Conservation (phyloP, 2,888 invertebrate genomes). For the Heteromyza rotundicornis region DNA sequence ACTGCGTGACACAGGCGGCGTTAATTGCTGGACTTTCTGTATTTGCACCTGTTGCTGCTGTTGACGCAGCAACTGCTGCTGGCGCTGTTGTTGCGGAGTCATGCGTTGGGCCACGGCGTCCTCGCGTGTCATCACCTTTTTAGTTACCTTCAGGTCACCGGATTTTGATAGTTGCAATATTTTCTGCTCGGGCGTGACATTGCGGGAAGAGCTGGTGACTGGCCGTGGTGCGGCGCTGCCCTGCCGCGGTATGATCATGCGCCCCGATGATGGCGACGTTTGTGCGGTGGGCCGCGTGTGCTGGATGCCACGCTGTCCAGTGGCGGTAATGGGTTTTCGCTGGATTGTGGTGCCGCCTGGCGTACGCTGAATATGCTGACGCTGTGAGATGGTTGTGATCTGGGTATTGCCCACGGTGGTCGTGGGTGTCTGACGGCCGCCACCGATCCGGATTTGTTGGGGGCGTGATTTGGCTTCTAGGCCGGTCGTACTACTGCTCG, state of each 20-base stretch:
- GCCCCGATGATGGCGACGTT: constrained; percentile 38
- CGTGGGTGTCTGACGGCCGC: constrained; percentile 28
- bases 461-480: constrained; percentile 31
- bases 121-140: constrained; percentile 60
- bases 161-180: constrained; percentile 64
- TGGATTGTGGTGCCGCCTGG: constrained; percentile 36
- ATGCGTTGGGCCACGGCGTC: constrained; percentile 45
- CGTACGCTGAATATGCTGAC: constrained; percentile 33
- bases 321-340: constrained; percentile 23
- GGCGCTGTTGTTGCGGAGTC: constrained; percentile 42
- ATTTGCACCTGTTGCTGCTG: constrained; percentile 46
- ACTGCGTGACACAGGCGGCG: constrained; percentile 62
- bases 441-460: constrained; percentile 39
- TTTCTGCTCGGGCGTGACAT: constrained; percentile 60
- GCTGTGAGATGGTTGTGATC: constrained; percentile 33
- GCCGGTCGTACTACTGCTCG: constrained; percentile 14
- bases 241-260: constrained; percentile 48
- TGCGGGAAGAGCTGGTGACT: constrained; percentile 30
- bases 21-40: constrained; percentile 65
- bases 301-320: constrained; percentile 20
- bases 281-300: constrained; percentile 34
- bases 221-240: constrained; percentile 22
- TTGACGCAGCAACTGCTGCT: constrained; percentile 38
- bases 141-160: constrained; percentile 64
- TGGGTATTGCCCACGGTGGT: constrained; percentile 34